These are phyloP conservation scores for Morinoia aosen DNA, from an alignment of 2,888 invertebrate species.

Conservation along the genomic window DNA sequence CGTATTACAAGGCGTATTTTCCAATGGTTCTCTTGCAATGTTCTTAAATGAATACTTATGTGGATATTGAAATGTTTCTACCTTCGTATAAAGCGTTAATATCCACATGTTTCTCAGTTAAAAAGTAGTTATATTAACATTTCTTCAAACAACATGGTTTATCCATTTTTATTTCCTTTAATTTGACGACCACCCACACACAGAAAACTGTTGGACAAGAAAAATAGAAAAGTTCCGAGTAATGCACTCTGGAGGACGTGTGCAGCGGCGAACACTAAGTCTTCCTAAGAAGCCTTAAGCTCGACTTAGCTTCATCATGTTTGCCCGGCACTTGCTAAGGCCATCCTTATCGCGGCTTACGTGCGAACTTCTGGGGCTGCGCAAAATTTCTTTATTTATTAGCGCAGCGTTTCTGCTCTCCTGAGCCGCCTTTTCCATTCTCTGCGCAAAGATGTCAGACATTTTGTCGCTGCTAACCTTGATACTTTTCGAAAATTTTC, in stretches of 20 bases:
- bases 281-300: neutral
- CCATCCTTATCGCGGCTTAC: neutral
- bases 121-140: too few relatives aligned
- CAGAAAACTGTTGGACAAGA: neutral
- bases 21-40: too few relatives aligned
- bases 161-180: neutral
- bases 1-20: too few relatives aligned
- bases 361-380: neutral
- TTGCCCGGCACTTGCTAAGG: neutral
- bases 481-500: neutral
- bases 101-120: too few relatives aligned
- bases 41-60: too few relatives aligned
- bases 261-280: neutral
- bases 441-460: neutral
- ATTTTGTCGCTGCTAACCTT: neutral
- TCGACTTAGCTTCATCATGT: neutral
- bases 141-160: too few relatives aligned
- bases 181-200: neutral
- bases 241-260: neutral
- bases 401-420: neutral
- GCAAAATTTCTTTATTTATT: neutral
- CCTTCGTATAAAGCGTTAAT: too few relatives aligned
- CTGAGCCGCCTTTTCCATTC: neutral
- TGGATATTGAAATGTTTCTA: too few relatives aligned
- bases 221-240: neutral